Evolutionary conservation across 2,113 vertebrate species (phyloP).

Genomic region (Eidolon helvum): DNA sequence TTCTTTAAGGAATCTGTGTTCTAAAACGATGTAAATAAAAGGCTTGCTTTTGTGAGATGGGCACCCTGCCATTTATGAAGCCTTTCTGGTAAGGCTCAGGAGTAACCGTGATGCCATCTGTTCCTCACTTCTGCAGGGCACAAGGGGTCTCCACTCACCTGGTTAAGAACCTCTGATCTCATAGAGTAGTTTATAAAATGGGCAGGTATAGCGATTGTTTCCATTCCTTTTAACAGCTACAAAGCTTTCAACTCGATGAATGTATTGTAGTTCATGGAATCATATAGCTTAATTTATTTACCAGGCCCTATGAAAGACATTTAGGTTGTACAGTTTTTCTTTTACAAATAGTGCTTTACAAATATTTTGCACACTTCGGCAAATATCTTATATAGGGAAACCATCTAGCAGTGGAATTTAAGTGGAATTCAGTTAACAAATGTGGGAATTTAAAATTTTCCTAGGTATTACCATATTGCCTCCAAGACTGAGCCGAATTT

Average conservation of each 20-base stretch:
- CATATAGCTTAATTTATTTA: background rate
- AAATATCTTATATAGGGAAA: background rate
- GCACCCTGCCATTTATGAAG: background rate
- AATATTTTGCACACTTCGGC: background rate
- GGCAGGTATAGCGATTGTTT: background rate
- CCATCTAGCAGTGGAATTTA: background rate
- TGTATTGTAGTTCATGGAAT: background rate
- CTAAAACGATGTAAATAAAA: background rate
- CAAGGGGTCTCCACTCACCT: background rate
- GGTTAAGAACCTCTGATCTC: background rate
- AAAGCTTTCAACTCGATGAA: background rate
- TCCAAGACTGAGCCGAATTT: background rate
- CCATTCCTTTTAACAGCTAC: background rate
- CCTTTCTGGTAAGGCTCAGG: background rate
- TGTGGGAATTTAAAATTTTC: background rate
- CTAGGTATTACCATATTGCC: background rate
- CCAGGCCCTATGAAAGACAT: background rate
- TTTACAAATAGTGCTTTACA: background rate
- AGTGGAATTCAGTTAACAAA: background rate
- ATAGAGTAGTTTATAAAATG: background rate
- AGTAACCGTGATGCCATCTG: rapidly evolving
- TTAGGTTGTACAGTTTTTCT: background rate
- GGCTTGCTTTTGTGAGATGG: background rate
- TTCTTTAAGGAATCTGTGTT: background rate
- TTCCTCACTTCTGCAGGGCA: background rate